Evolutionary conservation across 2,888 invertebrate genomes (phyloP), one percentile per base, ranked within the genome.

Genomic region (Gymnocheta viridis): DNA sequence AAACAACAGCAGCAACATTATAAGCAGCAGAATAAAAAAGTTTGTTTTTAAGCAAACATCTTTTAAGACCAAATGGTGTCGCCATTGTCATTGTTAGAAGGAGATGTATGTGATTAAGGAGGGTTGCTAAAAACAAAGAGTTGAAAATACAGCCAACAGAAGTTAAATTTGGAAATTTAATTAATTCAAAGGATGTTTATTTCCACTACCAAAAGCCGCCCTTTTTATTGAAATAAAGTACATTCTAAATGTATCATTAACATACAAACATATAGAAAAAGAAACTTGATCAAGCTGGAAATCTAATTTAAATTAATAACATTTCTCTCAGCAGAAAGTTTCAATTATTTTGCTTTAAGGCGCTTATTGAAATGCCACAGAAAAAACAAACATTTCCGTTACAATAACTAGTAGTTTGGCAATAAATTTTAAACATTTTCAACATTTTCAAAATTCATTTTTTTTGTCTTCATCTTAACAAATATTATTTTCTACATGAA

Each of bases 61-160:
- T 73, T 84, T 78, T 73, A 78, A 73, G 69, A 64, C 54, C 81
- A 84, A 84, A 77, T 84, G 84, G 77, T 84, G 81, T 67, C 77
- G 60, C 66, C 62, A 47, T 27, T 74, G 74, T 69, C 54, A 62
- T 66, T 66, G 41, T 44, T 38, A 49, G 19, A 27, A 49, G 29
- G 27, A 58, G 19, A 54, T 29, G 29, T 29, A 22, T 64, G 29
- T 29, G 27, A 29, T 64, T 19, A 41, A 64, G 41, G 9, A 51
- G 27, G 12, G 17, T 44, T 38, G 19, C 62, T 62, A 27, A 17
- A 38, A 38, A 7, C 4, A 47, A 0, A 49, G 24, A 72, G 35
- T 19, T n/a, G 47, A 72, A 35, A 32, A n/a, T 24, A 12, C 2
- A 32, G 44, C 24, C 10, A 24, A 38, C 1, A 35, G 4, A n/a